Conservation (phyloP, 1,140 invertebrate species). For the Stegodyphus mimosarum region DNA sequence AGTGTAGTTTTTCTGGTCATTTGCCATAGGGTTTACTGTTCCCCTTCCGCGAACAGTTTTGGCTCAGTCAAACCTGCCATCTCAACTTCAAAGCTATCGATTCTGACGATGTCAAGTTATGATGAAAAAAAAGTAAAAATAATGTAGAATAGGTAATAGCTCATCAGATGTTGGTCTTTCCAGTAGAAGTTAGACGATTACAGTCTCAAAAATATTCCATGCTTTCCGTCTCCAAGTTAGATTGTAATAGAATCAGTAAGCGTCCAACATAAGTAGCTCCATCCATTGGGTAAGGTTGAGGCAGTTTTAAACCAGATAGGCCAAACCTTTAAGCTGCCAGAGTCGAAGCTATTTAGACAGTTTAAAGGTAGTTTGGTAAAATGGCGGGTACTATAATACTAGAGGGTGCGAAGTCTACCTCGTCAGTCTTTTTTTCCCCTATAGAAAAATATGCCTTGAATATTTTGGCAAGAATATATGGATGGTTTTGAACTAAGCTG, state of each 20-base stretch:
- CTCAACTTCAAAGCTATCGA: constrained; percentile 28
- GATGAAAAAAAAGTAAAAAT: constrained; percentile 13
- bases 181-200: constrained; percentile 26
- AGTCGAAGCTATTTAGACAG: constrained; percentile 6
- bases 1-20: constrained; percentile 39
- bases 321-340: neutral
- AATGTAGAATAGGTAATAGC: constrained; percentile 10
- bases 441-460: too few relatives aligned
- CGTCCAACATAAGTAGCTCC: constrained; percentile 49
- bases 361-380: too few relatives aligned
- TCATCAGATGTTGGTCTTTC: constrained; percentile 18
- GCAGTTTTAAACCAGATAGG: constrained; percentile 18
- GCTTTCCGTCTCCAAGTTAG: constrained; percentile 54
- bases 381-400: too few relatives aligned
- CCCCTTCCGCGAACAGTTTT: constrained; percentile 44
- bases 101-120: constrained; percentile 10
- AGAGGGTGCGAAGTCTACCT: too few relatives aligned
- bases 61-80: constrained; percentile 53
- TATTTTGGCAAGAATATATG: too few relatives aligned
- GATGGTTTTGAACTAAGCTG: too few relatives aligned
- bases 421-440: too few relatives aligned
- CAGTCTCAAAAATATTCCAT: constrained; percentile 37
- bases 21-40: constrained; percentile 40
- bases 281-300: constrained; percentile 23
- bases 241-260: constrained; percentile 46